phyloP scores from a whole-genome alignment of 2,113 vertebrate species.

The Jacana jacana region DNA sequence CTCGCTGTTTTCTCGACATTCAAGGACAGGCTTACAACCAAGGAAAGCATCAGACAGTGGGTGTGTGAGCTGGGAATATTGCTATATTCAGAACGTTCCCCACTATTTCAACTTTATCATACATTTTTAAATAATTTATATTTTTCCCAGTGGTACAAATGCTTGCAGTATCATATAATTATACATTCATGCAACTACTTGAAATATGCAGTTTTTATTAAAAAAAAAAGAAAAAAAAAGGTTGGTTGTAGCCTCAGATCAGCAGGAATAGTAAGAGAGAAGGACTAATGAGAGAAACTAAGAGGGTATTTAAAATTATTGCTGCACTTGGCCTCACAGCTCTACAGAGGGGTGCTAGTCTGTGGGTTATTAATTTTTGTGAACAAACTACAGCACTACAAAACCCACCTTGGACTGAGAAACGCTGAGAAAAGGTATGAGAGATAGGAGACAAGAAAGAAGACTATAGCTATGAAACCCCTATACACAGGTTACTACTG shows the following conservation, averaged over 20 bases:
- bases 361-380: background rate
- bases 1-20: background rate
- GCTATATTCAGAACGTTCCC: background rate
- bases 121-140: background rate
- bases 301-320: background rate
- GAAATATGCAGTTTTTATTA: background rate
- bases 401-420: background rate
- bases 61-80: background rate
- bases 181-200: background rate
- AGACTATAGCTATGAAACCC: rapidly evolving
- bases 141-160: background rate
- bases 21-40: background rate
- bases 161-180: background rate
- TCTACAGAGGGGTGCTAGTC: background rate
- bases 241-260: background rate
- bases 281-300: background rate
- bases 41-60: background rate
- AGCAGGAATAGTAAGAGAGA: background rate
- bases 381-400: background rate
- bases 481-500: background rate
- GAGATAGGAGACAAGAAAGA: background rate
- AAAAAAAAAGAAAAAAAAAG: background rate
- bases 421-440: background rate
- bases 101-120: background rate
- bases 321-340: background rate